A percentile compares a stretch with the other conserved stretches of the same genome.
Evolutionary conservation across 1,140 invertebrate species (phyloP).

Genomic region (Odontomachus brunneus): DNA sequence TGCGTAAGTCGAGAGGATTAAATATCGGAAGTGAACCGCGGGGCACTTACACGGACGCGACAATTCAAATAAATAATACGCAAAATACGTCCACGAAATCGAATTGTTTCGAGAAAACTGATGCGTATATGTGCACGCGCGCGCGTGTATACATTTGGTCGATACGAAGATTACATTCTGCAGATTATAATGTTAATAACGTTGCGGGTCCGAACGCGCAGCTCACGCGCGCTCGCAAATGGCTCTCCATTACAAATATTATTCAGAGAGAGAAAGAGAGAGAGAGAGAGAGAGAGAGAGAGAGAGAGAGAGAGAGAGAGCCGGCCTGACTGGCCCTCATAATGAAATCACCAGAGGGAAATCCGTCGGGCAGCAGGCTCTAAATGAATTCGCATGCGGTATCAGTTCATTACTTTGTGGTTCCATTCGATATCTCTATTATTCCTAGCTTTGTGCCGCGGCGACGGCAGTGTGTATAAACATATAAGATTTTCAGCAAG

Average conservation of each 20-base stretch:
- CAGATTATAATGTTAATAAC: constrained; percentile 59
- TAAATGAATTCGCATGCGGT: constrained; percentile 58
- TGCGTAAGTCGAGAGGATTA: too few relatives aligned
- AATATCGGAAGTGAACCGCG: too few relatives aligned
- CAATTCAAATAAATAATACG: background rate
- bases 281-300: too few relatives aligned
- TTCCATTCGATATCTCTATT: constrained; percentile 20
- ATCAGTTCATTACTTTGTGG: constrained; percentile 62
- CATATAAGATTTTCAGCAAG: constrained; percentile 34
- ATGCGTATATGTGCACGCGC: background rate
- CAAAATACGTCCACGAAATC: background rate
- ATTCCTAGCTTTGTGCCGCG: constrained; percentile 49
- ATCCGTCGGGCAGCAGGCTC: background rate
- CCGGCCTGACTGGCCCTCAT: constrained; percentile 9
- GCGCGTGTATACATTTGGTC: too few relatives aligned
- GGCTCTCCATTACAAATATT: constrained; percentile 60
- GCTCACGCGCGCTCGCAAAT: constrained; percentile 33
- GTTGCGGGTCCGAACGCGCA: constrained; percentile 23
- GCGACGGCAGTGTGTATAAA: background rate
- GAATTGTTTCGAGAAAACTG: constrained; percentile 35
- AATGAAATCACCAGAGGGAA: constrained; percentile 62
- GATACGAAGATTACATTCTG: constrained; percentile 15
- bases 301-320: too few relatives aligned
- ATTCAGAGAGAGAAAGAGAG: constrained; percentile 23
- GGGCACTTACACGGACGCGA: background rate